Evolutionary conservation across 2,888 invertebrate genomes (phyloP), one percentile per base, ranked within the genome.

Genomic region (Monopis laevigella): DNA sequence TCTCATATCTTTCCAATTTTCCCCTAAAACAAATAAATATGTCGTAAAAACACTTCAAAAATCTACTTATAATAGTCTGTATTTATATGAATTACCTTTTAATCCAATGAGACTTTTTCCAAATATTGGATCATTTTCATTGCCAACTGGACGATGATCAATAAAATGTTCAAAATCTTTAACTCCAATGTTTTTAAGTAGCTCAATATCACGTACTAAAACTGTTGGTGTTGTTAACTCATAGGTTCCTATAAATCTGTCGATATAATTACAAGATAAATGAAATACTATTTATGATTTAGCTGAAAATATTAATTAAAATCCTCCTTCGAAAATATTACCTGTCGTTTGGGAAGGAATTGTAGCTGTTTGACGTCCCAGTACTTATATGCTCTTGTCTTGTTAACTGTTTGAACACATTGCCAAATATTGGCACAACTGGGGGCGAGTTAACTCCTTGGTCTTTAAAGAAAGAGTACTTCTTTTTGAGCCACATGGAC

Each of bases 141-240:
- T 56, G 2, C 72, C 53, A 1, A 69, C 21, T 2, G 51, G 45
- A 1, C 66, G 64, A 51, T 82, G 83, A 53, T 84, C 80, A 0
- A 65, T 44, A 48, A 84, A 84, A 47, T 81, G 56, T 43, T 84
- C 83, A 41, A 83, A 84, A 49, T 84, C 82, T 46, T 83, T 84
- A 2, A 84, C 58, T 0, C 72, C 56, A 3, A 84, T 62, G 41
- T 64, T 65, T 49, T 82, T 83, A 1, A 82, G 43, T n/a, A 83
- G 42, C 13, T 84, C 82, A 0, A 80, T 52, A 47, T 82, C 82
- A 5, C 62, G 59, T 3, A 83, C 45, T 35, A 77, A 44, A 1
- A 72, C 28, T 1, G 63, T 35, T 0, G 75, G 74, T 1, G 47
- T 59, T 0, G 61, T 45, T 14, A 81, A 63, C 47, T 78, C 73